Evolutionary conservation across 2,113 vertebrate species (phyloP).

Genomic region (Phyllostomus discolor): DNA sequence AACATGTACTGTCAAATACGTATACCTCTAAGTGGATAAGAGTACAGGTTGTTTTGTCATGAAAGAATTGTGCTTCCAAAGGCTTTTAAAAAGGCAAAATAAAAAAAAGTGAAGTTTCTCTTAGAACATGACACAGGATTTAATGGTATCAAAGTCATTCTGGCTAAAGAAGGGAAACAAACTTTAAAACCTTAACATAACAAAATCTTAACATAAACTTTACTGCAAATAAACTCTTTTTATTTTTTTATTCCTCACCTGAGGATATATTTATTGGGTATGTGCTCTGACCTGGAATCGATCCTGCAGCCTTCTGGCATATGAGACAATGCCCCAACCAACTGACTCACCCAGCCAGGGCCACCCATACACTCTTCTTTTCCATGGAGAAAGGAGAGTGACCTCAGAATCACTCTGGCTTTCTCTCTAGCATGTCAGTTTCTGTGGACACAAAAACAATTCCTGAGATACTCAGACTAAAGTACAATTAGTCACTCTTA

Average conservation of each 20-base stretch:
- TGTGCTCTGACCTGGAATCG: too few species aligned
- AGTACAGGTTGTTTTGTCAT: conserved; percentile 6
- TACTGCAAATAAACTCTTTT: background rate
- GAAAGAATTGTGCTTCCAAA: conserved; percentile 27
- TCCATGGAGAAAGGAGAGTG: background rate
- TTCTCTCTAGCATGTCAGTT: background rate
- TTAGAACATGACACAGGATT: conserved; percentile 13
- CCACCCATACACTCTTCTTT: background rate
- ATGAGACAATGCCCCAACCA: too few species aligned
- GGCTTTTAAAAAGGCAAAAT: background rate
- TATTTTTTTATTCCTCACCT: too few species aligned
- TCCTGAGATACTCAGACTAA: background rate
- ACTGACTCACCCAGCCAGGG: too few species aligned
- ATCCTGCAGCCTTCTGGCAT: too few species aligned
- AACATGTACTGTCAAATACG: background rate
- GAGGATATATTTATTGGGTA: too few species aligned
- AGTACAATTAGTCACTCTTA: background rate
- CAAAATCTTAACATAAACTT: background rate
- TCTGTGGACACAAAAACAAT: background rate
- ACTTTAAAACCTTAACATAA: background rate
- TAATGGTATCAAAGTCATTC: background rate
- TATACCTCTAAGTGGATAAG: background rate
- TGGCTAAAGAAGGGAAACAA: background rate
- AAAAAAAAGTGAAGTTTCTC: background rate
- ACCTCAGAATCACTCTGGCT: background rate